Conservation (phyloP, 2,888 invertebrate species). For the Ectobius pallidus region DNA sequence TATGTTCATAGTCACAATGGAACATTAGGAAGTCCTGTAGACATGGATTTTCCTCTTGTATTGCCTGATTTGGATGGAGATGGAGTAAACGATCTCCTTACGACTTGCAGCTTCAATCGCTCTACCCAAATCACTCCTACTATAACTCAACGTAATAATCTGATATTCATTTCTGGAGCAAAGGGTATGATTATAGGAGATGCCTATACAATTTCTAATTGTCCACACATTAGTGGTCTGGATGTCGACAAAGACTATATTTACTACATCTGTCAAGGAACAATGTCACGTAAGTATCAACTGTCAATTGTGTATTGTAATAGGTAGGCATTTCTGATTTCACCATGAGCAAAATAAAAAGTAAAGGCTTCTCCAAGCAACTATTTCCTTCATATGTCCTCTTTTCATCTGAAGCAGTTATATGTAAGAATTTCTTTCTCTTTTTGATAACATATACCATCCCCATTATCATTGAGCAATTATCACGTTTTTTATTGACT, state of each 20-base stretch:
- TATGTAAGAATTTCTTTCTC: too few relatives aligned
- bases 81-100: conserved; percentile 70
- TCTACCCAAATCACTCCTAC: conserved; percentile 53
- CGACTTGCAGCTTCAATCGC: conserved; percentile 59
- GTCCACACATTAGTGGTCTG: conserved; percentile 27
- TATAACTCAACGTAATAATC: conserved; percentile 60
- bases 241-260: conserved; percentile 31
- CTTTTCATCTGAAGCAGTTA: too few relatives aligned
- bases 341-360: neutral
- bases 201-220: conserved; percentile 27
- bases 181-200: conserved; percentile 62
- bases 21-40: conserved; percentile 42
- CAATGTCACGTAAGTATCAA: too few relatives aligned
- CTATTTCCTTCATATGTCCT: too few relatives aligned
- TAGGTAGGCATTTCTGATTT: too few relatives aligned
- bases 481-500: too few relatives aligned
- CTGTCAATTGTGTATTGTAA: too few relatives aligned
- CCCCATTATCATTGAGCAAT: too few relatives aligned
- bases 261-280: conserved; percentile 33
- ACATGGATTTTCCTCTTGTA: conserved; percentile 71
- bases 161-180: conserved; percentile 73
- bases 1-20: conserved; percentile 59
- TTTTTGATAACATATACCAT: too few relatives aligned
- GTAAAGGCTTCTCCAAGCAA: too few relatives aligned
- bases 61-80: conserved; percentile 77